These are phyloP conservation scores for Lamellibrachia satsuma DNA, from an alignment of 2,888 invertebrate genomes.

Conservation along the genomic window DNA sequence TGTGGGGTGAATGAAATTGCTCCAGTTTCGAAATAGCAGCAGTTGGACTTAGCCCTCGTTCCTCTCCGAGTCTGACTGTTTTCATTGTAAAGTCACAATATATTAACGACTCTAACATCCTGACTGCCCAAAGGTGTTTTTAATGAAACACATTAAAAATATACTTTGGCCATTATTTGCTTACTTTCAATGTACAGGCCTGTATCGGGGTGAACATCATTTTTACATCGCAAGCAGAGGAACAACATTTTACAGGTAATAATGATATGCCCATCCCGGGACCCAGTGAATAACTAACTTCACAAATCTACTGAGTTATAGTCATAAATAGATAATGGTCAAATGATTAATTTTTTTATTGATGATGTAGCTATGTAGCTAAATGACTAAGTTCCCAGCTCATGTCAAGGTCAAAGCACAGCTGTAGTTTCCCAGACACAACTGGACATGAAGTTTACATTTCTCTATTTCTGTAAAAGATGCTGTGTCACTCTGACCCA, in stretches of 20 bases:
- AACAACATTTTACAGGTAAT: not conserved
- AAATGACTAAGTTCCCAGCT: not conserved
- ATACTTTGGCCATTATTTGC: no score
- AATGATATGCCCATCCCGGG: not conserved
- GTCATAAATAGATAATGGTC: not conserved
- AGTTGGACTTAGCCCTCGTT: no score
- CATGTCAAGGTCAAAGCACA: not conserved
- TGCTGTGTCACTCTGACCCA: not conserved
- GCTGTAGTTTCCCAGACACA: not conserved
- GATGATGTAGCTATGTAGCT: not conserved
- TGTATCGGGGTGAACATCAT: no score
- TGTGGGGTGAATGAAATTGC: no score
- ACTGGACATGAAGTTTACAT: not conserved
- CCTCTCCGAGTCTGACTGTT: not conserved
- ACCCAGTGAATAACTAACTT: not conserved
- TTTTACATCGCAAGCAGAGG: not conserved
- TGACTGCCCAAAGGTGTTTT: no score
- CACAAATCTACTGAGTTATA: not conserved
- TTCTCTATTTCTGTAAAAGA: not conserved
- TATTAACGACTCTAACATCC: not conserved
- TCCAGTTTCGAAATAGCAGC: no score
- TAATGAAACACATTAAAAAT: no score
- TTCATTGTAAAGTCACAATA: not conserved
- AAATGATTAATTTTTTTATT: no score
- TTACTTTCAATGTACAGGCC: no score